A percentile compares a stretch with the other conserved stretches of the same genome.
Conservation (phyloP, 2,888 invertebrate genomes). For the Microchrysa polita region DNA sequence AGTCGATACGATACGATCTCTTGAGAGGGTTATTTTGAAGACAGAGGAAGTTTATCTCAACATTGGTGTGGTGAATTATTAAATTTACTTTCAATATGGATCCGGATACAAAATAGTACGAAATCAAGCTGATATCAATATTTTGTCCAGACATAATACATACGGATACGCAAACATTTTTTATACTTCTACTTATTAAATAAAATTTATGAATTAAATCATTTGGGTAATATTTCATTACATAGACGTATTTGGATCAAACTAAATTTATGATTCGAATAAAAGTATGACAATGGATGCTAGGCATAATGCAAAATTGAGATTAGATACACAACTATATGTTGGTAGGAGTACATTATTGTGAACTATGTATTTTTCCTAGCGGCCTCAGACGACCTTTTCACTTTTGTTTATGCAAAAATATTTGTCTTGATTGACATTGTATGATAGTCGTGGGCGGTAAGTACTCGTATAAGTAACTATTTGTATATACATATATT, state of each 20-base stretch:
- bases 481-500: conserved; percentile 11
- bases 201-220: background rate
- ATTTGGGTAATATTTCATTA: background rate
- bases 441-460: conserved; percentile 15
- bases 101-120: too few relatives aligned
- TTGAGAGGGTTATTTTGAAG: background rate
- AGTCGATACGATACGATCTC: background rate
- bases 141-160: background rate
- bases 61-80: background rate
- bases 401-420: conserved; percentile 14
- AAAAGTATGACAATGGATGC: background rate
- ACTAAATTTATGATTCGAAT: background rate
- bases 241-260: background rate
- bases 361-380: background rate
- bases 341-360: background rate
- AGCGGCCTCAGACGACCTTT: background rate
- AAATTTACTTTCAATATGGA: background rate
- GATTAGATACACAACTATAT: conserved; percentile 2
- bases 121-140: background rate
- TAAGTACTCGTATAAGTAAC: background rate
- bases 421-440: conserved; percentile 19
- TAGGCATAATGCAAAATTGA: background rate
- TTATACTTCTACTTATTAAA: too few relatives aligned
- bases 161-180: background rate
- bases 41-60: background rate